A percentile compares a stretch with the other conserved stretches of the same genome.
Evolutionary conservation across 2,888 invertebrate species (phyloP).

Genomic region (Heterodera filipjevi): DNA sequence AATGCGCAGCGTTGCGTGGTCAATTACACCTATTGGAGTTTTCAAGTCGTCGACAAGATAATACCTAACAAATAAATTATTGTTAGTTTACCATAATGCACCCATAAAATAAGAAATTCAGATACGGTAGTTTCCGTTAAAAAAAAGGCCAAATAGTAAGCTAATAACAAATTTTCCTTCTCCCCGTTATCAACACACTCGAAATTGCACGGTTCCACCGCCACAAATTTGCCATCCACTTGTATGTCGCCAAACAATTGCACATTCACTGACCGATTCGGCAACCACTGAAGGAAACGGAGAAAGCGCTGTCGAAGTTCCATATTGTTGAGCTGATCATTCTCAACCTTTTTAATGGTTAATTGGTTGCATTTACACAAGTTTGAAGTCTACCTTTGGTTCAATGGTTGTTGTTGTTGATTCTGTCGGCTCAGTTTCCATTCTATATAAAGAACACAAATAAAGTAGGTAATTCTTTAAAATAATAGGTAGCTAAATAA

Average conservation of each 20-base stretch:
- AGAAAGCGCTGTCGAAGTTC: slow-evolving; percentile 24
- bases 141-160: too few relatives aligned
- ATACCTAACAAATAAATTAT: not conserved
- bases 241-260: slow-evolving; percentile 21
- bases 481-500: too few relatives aligned
- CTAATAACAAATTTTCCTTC: too few relatives aligned
- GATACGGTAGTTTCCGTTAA: too few relatives aligned
- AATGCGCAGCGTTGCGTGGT: slow-evolving; percentile 13
- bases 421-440: not conserved
- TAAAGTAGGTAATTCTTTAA: not conserved
- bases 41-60: slow-evolving; percentile 6
- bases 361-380: not conserved
- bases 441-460: not conserved
- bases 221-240: slow-evolving; percentile 6
- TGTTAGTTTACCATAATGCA: too few relatives aligned
- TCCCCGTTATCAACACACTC: not conserved
- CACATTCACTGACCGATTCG: slow-evolving; percentile 2
- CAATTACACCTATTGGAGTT: slow-evolving; percentile 19
- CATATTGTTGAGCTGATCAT: not conserved
- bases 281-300: slow-evolving; percentile 17
- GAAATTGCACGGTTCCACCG: slow-evolving; percentile 11
- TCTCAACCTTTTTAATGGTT: not conserved
- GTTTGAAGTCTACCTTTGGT: too few relatives aligned
- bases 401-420: not conserved
- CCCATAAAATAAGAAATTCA: too few relatives aligned